Conservation (phyloP, 2,113 vertebrate genomes). For the Lutjanus erythropterus region DNA sequence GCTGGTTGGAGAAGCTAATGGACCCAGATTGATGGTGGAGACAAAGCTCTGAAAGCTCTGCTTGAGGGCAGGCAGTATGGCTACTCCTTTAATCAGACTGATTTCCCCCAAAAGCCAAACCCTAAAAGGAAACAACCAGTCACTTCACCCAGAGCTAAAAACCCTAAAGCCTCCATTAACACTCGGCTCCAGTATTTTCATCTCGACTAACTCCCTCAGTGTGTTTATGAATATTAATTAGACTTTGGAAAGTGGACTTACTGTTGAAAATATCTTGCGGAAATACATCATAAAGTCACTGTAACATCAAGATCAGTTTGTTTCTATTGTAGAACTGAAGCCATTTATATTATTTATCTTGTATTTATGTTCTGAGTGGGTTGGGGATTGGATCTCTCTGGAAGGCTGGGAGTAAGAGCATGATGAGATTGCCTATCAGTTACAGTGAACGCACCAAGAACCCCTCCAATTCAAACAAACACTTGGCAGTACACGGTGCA, state of each 20-base stretch:
- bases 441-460: slow-evolving; percentile 22
- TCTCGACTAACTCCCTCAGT: background rate
- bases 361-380: background rate
- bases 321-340: background rate
- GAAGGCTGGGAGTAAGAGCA: slow-evolving; percentile 18
- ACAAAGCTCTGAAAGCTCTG: slow-evolving; percentile 44
- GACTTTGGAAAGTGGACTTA: background rate
- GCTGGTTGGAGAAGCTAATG: slow-evolving; percentile 36
- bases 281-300: background rate
- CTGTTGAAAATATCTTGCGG: background rate
- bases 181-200: background rate
- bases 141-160: slow-evolving; percentile 29
- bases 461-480: slow-evolving; percentile 70
- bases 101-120: slow-evolving; percentile 42
- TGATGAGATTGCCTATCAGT: slow-evolving; percentile 49
- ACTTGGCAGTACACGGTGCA: slow-evolving; percentile 49
- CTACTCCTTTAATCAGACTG: slow-evolving; percentile 53
- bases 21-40: slow-evolving; percentile 23
- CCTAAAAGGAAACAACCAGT: slow-evolving; percentile 29
- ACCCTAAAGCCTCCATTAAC: slow-evolving; percentile 1
- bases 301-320: background rate
- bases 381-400: slow-evolving; percentile 6
- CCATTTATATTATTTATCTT: slow-evolving; percentile 17
- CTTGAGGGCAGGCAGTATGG: slow-evolving; percentile 19
- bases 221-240: slow-evolving; percentile 31